These are phyloP conservation scores for Vireo altiloquus DNA, from an alignment of 2,113 vertebrate genomes.

Conservation along the genomic window DNA sequence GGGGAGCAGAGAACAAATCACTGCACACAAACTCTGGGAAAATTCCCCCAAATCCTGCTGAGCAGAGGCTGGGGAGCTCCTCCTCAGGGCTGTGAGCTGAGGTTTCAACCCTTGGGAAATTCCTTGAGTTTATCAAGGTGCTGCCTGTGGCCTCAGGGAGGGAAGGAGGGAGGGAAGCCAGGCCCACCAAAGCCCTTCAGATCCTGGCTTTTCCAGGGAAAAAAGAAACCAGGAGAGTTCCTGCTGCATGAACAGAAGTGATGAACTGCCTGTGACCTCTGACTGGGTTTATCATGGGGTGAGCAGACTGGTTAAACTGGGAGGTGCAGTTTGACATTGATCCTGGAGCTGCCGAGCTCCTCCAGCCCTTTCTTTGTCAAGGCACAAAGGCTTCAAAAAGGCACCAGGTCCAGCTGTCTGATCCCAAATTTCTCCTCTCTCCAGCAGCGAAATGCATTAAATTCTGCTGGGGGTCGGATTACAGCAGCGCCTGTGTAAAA, in stretches of 20 bases:
- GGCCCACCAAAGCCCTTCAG: background rate
- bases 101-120: background rate
- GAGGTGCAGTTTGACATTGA: rapidly evolving
- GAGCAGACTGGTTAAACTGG: background rate
- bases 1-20: background rate
- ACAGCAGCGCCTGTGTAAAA: background rate
- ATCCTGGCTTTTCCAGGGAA: background rate
- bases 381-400: background rate
- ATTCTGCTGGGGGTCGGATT: background rate
- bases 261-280: background rate
- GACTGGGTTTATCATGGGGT: rapidly evolving
- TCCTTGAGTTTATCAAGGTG: background rate
- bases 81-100: background rate
- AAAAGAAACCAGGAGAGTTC: background rate
- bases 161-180: background rate
- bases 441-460: background rate
- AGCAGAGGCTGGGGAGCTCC: background rate
- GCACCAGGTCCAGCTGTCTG: rapidly evolving
- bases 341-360: background rate
- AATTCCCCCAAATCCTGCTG: background rate
- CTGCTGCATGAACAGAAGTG: rapidly evolving
- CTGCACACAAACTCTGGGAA: rapidly evolving
- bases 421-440: background rate
- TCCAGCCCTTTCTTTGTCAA: background rate
- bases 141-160: background rate